Evolutionary conservation across 2,113 vertebrate genomes (phyloP).

Genomic region (Smithornis capensis): DNA sequence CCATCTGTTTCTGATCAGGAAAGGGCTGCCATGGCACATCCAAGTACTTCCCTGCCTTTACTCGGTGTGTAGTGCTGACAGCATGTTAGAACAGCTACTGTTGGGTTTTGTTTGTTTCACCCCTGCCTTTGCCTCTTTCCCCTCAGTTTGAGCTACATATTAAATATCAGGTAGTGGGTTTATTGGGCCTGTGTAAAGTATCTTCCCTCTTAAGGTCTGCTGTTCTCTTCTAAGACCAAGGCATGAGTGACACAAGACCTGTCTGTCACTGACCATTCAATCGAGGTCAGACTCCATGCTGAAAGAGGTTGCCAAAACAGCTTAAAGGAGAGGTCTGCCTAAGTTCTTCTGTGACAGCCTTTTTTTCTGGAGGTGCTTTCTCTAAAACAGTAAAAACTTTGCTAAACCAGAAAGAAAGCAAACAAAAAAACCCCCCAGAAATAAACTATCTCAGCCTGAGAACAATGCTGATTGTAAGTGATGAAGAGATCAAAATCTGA

Average conservation of each 20-base stretch:
- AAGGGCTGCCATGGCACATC: neutral
- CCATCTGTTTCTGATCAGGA: neutral
- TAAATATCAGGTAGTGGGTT: neutral
- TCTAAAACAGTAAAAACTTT: neutral
- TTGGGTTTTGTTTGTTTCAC: neutral
- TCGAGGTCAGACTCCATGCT: neutral
- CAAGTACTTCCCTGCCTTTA: neutral
- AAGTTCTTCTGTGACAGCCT: neutral
- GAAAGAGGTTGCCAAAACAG: neutral
- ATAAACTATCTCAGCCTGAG: neutral
- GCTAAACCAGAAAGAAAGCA: neutral
- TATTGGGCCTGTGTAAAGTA: neutral
- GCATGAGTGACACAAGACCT: neutral
- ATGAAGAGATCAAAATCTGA: neutral
- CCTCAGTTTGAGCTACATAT: neutral
- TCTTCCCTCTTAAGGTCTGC: neutral
- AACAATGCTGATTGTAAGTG: neutral
- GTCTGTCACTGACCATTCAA: neutral
- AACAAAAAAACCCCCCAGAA: rapidly evolving
- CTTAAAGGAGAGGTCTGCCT: neutral
- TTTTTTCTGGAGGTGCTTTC: neutral
- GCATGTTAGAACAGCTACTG: neutral
- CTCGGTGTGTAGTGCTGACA: rapidly evolving
- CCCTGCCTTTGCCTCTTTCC: neutral
- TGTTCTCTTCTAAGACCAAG: neutral